Conservation (phyloP, 2,113 vertebrate species). For the Podilymbus podiceps region DNA sequence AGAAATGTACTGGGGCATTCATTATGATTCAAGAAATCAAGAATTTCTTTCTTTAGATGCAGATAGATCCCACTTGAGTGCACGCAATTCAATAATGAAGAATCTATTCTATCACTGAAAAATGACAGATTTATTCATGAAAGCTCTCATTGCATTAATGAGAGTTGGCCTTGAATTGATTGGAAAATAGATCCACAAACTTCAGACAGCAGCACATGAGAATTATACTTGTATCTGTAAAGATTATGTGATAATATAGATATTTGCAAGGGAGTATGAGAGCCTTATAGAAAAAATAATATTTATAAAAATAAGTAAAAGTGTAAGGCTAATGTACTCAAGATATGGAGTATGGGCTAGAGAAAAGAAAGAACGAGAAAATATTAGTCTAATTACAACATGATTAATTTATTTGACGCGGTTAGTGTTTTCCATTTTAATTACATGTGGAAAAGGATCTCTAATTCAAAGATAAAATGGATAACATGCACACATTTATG, state of each 20-base stretch:
- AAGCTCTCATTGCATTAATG: conserved; percentile 7
- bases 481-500: neutral
- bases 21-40: conserved; percentile 11
- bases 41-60: neutral
- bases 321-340: neutral
- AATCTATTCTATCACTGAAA: conserved; percentile 40
- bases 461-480: neutral
- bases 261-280: neutral
- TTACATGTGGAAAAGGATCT: neutral
- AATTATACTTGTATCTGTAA: neutral
- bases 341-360: neutral
- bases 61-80: neutral
- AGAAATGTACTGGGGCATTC: neutral
- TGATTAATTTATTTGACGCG: neutral
- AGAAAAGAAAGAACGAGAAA: neutral
- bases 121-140: conserved; percentile 54
- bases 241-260: neutral
- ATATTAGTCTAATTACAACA: neutral
- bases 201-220: neutral
- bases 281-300: neutral
- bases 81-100: conserved; percentile 29
- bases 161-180: conserved; percentile 33
- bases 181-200: conserved; percentile 35
- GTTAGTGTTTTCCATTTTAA: neutral
- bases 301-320: neutral